Evolutionary conservation across 2,888 invertebrate genomes (phyloP).

Genomic region (Ernsta delagoae): DNA sequence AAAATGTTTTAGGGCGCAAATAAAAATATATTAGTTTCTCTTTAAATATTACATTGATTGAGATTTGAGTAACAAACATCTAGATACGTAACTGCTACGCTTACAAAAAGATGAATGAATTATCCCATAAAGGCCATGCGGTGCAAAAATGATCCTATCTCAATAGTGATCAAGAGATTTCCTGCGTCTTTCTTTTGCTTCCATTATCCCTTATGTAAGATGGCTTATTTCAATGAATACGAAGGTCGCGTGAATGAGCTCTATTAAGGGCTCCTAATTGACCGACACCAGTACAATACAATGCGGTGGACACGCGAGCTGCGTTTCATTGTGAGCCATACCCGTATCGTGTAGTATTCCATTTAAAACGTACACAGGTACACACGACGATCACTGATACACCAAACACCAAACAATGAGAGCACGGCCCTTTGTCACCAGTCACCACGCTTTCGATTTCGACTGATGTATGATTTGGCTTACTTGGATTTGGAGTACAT

Average conservation of each 20-base stretch:
- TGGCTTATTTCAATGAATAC: constrained; percentile 59
- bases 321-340: constrained; percentile 13
- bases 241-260: constrained; percentile 66
- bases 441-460: no score
- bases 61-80: no score
- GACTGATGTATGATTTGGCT: no score
- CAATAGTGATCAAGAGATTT: constrained; percentile 5
- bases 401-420: no score
- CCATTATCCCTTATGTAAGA: constrained; percentile 40
- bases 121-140: neutral
- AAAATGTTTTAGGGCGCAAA: neutral
- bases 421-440: no score
- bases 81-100: no score
- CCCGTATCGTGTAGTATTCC: neutral
- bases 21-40: no score
- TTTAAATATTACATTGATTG: no score
- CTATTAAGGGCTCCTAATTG: constrained; percentile 78
- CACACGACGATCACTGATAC: no score
- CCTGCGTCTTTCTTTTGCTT: constrained; percentile 12
- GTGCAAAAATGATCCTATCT: neutral
- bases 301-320: constrained; percentile 59
- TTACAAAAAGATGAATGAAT: neutral
- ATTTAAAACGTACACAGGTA: no score
- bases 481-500: no score
- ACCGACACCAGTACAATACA: constrained; percentile 52